Evolutionary conservation across 2,888 invertebrate species (phyloP).

Genomic region (Cephus spinipes): DNA sequence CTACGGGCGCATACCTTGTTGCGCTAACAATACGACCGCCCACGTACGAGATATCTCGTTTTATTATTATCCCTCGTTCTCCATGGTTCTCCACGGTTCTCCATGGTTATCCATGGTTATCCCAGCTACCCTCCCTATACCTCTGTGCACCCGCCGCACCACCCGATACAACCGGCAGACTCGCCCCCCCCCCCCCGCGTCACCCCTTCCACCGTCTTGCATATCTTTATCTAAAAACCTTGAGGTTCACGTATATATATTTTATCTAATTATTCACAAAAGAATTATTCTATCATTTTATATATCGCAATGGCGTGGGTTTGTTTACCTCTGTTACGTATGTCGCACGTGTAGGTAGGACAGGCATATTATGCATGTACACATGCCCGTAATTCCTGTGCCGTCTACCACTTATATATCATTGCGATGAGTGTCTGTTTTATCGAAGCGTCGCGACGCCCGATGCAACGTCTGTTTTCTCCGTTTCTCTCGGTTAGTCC

Average conservation of each 20-base stretch:
- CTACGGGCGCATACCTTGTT: constrained; percentile 58
- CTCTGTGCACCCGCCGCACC: background rate
- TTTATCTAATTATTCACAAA: background rate
- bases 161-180: background rate
- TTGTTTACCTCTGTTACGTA: background rate
- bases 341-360: background rate
- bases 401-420: background rate
- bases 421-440: background rate
- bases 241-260: background rate
- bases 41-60: constrained; percentile 64
- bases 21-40: constrained; percentile 65
- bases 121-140: background rate
- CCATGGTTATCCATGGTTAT: background rate
- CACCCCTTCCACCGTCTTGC: background rate
- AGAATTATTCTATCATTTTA: background rate
- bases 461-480: background rate
- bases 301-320: background rate
- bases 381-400: background rate
- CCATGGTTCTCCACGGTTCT: constrained; percentile 25
- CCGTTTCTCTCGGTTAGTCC: background rate
- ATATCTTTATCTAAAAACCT: background rate
- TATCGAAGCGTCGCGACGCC: background rate
- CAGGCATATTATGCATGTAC: background rate
- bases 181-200: background rate
- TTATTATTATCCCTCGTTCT: constrained; percentile 57